These are phyloP conservation scores for Shargacucullia verbasci DNA, from an alignment of 2,888 invertebrate genomes.

Conservation along the genomic window DNA sequence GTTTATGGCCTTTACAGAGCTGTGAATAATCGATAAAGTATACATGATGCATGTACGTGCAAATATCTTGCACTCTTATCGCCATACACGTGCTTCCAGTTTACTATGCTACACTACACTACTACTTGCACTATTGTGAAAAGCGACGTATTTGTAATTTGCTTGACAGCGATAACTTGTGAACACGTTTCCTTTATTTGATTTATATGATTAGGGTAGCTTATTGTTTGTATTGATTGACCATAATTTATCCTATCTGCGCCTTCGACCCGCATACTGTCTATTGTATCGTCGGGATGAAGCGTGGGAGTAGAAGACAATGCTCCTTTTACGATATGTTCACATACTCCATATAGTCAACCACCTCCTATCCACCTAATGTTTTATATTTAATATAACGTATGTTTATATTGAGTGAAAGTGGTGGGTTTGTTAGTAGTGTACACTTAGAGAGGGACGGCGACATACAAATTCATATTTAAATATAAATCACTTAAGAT, in stretches of 20 bases:
- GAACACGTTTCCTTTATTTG: conserved; percentile 42
- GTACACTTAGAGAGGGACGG: conserved; percentile 57
- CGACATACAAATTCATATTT: conserved; percentile 61
- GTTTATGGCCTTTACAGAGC: conserved; percentile 68
- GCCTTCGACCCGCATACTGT: conserved; percentile 45
- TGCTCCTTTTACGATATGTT: conserved; percentile 12
- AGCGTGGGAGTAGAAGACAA: conserved; percentile 40
- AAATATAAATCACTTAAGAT: conserved; percentile 67
- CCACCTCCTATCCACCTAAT: neutral
- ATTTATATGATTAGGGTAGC: conserved; percentile 24
- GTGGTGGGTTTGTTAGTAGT: conserved; percentile 56
- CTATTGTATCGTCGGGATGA: conserved; percentile 9
- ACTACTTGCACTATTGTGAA: conserved; percentile 58
- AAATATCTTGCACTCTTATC: conserved; percentile 71
- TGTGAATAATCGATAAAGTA: conserved; percentile 72
- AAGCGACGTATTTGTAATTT: conserved; percentile 54
- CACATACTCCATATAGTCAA: conserved; percentile 2
- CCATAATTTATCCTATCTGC: conserved; percentile 20
- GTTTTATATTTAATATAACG: conserved; percentile 1
- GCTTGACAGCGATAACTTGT: conserved; percentile 33
- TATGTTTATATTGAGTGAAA: conserved; percentile 68
- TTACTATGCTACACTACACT: conserved; percentile 66
- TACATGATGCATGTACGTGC: conserved; percentile 62
- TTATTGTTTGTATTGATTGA: conserved; percentile 45
- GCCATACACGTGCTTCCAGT: conserved; percentile 75